Evolutionary conservation across 2,797 vertebrate species (phyloP).

Genomic region (Bufotes viridis): DNA sequence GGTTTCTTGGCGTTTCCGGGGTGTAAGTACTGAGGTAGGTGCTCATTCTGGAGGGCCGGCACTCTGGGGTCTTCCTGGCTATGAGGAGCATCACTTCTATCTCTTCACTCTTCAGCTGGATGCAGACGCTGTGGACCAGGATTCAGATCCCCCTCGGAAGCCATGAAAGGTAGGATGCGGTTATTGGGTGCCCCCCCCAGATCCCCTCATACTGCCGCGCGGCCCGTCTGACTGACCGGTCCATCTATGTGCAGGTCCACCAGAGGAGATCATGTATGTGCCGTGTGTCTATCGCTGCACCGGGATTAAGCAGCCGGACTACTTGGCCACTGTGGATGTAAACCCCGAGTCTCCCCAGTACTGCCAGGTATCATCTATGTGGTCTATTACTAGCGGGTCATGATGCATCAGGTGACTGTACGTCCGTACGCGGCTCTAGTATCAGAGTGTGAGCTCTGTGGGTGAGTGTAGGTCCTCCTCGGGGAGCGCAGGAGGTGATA

Average conservation of each 20-base stretch:
- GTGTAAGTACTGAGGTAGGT: too few species aligned
- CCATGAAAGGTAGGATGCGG: slow-evolving; percentile 85
- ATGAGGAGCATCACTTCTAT: too few species aligned
- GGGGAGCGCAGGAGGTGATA: not conserved
- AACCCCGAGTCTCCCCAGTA: slow-evolving; percentile 82
- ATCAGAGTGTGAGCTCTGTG: not conserved
- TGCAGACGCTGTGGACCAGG: slow-evolving; percentile 87
- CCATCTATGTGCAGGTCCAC: slow-evolving; percentile 82
- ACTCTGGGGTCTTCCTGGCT: too few species aligned
- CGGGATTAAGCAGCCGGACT: slow-evolving; percentile 81
- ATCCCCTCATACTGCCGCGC: too few species aligned
- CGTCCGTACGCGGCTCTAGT: not conserved
- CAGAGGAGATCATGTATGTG: slow-evolving; percentile 88
- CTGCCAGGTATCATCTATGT: slow-evolving; percentile 78
- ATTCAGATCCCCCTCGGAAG: slow-evolving; percentile 83
- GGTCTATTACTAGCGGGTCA: not conserved
- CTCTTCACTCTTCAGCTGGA: slow-evolving; percentile 68
- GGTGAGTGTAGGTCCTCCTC: not conserved
- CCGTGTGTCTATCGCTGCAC: slow-evolving; percentile 92
- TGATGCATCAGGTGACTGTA: too few species aligned
- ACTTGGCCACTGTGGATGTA: slow-evolving; percentile 90
- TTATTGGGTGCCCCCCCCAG: not conserved
- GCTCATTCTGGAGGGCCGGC: too few species aligned
- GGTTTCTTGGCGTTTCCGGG: too few species aligned
- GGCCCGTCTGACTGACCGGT: slow-evolving; percentile 78